Evolutionary conservation across 2,797 vertebrate species (phyloP).

Genomic region (Macropus fuliginosus): DNA sequence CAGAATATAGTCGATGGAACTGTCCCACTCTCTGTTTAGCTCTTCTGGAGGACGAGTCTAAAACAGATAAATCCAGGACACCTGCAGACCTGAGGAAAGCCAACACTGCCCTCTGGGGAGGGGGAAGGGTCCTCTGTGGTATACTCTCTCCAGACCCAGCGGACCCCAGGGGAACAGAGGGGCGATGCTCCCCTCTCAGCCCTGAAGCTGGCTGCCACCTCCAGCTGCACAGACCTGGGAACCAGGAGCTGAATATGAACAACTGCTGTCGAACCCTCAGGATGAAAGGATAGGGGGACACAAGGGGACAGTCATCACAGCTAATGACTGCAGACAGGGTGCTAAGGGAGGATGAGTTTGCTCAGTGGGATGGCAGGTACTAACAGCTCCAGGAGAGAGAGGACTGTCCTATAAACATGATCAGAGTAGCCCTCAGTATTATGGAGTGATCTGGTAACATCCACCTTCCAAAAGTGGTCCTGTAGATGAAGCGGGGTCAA

Average conservation of each 20-base stretch:
- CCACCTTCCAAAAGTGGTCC: neutral
- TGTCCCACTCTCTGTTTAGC: constrained; percentile 88
- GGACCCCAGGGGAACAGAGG: neutral
- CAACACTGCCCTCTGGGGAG: neutral
- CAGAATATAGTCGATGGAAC: constrained; percentile 89
- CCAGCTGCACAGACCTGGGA: no score
- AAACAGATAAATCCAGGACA: neutral
- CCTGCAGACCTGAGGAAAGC: neutral
- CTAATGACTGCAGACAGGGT: neutral
- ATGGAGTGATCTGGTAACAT: accelerated
- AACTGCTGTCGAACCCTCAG: neutral
- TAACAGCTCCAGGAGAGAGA: neutral
- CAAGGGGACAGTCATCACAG: accelerated
- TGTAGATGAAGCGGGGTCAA: neutral
- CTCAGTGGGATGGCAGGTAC: neutral
- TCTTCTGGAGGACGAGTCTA: constrained; percentile 82
- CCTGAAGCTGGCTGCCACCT: neutral
- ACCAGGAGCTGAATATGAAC: neutral
- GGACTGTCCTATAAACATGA: neutral
- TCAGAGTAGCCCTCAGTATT: neutral
- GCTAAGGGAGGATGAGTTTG: neutral
- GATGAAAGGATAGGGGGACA: neutral
- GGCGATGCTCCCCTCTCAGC: neutral
- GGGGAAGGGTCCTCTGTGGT: neutral
- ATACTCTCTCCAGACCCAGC: neutral